These are phyloP conservation scores for Gulo gulo DNA, from an alignment of 2,113 vertebrate species.

Conservation along the genomic window DNA sequence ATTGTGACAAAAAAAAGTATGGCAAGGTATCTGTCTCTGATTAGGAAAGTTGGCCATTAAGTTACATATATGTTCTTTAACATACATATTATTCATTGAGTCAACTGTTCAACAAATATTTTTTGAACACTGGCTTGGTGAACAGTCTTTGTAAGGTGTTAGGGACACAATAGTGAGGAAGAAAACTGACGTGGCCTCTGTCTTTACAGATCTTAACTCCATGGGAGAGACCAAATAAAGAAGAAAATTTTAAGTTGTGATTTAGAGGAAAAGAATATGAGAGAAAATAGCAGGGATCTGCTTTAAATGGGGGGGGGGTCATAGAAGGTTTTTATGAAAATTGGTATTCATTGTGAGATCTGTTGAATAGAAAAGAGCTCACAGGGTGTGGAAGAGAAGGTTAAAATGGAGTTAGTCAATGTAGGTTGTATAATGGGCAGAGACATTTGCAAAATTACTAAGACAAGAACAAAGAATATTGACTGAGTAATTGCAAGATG, in stretches of 20 bases:
- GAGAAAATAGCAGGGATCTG: not conserved
- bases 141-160: not conserved
- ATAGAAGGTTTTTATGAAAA: not conserved
- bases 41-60: not conserved
- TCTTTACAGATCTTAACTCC: not conserved
- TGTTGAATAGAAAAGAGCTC: not conserved
- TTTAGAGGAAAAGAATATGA: not conserved
- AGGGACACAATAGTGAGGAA: not conserved
- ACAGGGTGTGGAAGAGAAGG: not conserved
- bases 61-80: not conserved
- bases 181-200: not conserved
- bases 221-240: not conserved
- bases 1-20: not conserved
- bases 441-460: not conserved
- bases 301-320: not conserved
- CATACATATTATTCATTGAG: not conserved
- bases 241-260: not conserved
- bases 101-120: not conserved
- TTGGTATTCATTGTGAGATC: not conserved
- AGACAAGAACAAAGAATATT: not conserved
- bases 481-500: not conserved
- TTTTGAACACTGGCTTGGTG: not conserved
- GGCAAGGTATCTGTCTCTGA: not conserved
- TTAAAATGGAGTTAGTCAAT: not conserved
- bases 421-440: not conserved